Conservation (phyloP, 2,888 invertebrate species). For the Biston stratarius region DNA sequence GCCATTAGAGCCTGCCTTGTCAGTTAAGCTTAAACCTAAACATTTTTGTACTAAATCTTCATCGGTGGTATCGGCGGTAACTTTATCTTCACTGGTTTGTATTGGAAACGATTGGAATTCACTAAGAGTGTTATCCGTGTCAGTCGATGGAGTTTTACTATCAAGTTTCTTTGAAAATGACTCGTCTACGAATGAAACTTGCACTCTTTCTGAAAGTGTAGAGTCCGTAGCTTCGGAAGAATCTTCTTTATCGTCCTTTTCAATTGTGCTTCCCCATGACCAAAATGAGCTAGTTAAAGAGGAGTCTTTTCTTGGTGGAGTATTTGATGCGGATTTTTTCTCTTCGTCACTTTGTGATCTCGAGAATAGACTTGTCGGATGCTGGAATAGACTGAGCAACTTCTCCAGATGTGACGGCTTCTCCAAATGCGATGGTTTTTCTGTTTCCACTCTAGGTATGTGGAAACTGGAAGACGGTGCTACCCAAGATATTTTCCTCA, state of each 20-base stretch:
- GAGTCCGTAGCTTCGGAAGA: slow-evolving; percentile 78
- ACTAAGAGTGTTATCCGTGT: slow-evolving; percentile 79
- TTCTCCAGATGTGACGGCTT: slow-evolving; percentile 88
- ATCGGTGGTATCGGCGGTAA: slow-evolving; percentile 84
- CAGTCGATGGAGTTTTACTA: slow-evolving; percentile 80
- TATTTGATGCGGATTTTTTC: slow-evolving; percentile 72
- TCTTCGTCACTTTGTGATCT: slow-evolving; percentile 77
- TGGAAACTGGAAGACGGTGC: slow-evolving; percentile 80
- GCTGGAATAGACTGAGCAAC: slow-evolving; percentile 88
- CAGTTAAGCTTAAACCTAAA: slow-evolving; percentile 79
- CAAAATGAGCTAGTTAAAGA: slow-evolving; percentile 79
- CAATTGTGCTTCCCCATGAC: slow-evolving; percentile 77
- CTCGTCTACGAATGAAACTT: slow-evolving; percentile 80
- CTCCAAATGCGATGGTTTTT: slow-evolving; percentile 51
- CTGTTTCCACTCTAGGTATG: slow-evolving; percentile 58
- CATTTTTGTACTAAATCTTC: slow-evolving; percentile 81
- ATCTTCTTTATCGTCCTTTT: slow-evolving; percentile 70
- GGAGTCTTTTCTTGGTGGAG: slow-evolving; percentile 80
- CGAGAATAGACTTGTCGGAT: slow-evolving; percentile 87
- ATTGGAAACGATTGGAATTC: slow-evolving; percentile 75
- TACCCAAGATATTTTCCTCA: slow-evolving; percentile 88
- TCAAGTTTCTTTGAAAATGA: slow-evolving; percentile 79
- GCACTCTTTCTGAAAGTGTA: slow-evolving; percentile 78
- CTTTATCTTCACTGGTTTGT: slow-evolving; percentile 60
- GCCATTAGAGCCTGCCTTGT: slow-evolving; percentile 58